Percentiles rank a stretch among this genome's conserved stretches.
Evolutionary conservation across 2,797 vertebrate genomes (phyloP).

Genomic region (Toxotes lorentzi): DNA sequence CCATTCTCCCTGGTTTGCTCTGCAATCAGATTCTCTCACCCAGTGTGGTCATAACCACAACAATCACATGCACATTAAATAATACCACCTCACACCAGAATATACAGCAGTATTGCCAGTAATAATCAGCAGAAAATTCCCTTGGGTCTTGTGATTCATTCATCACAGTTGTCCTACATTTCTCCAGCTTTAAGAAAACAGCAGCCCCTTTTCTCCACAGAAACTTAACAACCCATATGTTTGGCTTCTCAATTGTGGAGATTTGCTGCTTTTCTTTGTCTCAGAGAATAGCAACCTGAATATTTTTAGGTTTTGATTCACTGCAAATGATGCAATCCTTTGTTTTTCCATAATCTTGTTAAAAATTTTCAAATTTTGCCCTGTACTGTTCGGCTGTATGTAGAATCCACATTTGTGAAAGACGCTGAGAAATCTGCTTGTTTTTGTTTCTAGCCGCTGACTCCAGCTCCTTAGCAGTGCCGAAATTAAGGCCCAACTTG

Average conservation of each 20-base stretch:
- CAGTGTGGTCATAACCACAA: conserved; percentile 16
- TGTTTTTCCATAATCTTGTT: conserved; percentile 4
- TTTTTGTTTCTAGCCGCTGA: conserved; percentile 2
- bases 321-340: background rate
- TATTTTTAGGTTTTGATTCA: background rate
- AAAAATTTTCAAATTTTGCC: background rate
- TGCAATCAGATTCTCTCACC: conserved; percentile 5
- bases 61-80: conserved; percentile 6
- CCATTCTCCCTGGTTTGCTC: conserved; percentile 4
- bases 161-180: conserved; percentile 9
- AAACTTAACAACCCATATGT: background rate
- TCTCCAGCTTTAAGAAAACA: background rate
- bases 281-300: background rate
- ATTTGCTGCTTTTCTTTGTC: background rate
- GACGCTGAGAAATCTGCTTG: background rate
- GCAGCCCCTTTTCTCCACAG: background rate
- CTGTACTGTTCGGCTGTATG: background rate
- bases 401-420: background rate
- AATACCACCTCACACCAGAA: background rate
- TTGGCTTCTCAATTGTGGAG: no score
- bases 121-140: background rate
- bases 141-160: background rate
- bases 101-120: background rate
- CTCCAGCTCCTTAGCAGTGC: background rate
- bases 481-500: background rate